A percentile compares a stretch with the other conserved stretches of the same genome.
phyloP scores from a whole-genome alignment of 35 echinoderm and acorn worm species.

The Chiridota heheva region DNA sequence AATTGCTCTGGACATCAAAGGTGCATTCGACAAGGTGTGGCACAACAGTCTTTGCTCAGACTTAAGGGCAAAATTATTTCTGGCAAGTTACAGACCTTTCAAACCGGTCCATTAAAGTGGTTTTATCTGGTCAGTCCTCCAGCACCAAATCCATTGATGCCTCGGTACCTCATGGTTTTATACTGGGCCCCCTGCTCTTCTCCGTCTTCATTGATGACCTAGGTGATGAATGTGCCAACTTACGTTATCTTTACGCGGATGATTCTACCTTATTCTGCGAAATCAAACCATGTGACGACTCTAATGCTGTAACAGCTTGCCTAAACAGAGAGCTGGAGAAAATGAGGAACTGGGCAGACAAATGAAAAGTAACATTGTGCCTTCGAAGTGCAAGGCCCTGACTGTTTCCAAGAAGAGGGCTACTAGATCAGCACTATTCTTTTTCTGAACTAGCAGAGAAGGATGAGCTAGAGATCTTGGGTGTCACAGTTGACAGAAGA shows the following conservation, averaged over 20 bases:
- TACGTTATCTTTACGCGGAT: conserved; percentile 1
- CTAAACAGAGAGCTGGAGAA: conserved; percentile 46
- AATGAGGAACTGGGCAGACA: no score
- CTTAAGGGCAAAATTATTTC: conserved; percentile 14
- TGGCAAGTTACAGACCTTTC: background rate
- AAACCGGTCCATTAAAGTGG: background rate
- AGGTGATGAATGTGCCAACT: conserved; percentile 4
- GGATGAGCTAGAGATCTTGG: no score
- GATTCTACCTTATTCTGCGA: no score
- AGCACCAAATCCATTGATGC: conserved; percentile 5
- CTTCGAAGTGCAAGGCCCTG: no score
- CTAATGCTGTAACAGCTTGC: background rate
- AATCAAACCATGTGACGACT: background rate
- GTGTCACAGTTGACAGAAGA: no score
- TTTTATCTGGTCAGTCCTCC: conserved; percentile 11
- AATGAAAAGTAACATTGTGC: no score
- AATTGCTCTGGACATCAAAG: conserved; percentile 45
- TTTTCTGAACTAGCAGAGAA: no score
- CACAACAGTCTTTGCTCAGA: conserved; percentile 41
- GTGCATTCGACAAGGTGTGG: conserved; percentile 74
- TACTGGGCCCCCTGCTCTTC: conserved; percentile 35
- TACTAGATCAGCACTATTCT: no score
- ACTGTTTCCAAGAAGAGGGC: no score
- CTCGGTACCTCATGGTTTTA: conserved; percentile 10
- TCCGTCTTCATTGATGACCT: conserved; percentile 44